Conservation (phyloP, 2,888 invertebrate species). For the Unio pictorum region DNA sequence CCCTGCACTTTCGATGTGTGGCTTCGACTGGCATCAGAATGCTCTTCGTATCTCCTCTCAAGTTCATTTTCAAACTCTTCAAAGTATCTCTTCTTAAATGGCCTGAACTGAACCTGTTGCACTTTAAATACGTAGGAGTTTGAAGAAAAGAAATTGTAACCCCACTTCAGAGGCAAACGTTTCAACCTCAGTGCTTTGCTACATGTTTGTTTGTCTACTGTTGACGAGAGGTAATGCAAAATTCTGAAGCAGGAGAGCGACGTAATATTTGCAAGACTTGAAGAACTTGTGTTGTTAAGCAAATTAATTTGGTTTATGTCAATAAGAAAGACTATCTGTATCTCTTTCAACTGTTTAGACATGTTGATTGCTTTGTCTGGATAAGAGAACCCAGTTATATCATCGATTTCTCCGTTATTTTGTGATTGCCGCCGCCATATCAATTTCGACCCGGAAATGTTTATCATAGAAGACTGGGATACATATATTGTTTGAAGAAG, state of each 20-base stretch:
- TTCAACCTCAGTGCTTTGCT: conserved; percentile 20
- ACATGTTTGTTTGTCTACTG: conserved; percentile 15
- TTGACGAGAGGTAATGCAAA: conserved; percentile 34
- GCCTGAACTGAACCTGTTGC: conserved; percentile 41
- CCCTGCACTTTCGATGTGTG: conserved; percentile 5
- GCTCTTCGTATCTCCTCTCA: conserved; percentile 29
- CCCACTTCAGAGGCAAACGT: conserved; percentile 48
- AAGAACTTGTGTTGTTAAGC: conserved; percentile 7
- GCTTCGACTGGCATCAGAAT: background rate
- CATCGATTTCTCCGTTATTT: too few species aligned
- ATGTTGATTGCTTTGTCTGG: too few species aligned
- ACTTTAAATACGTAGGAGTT: conserved; percentile 24
- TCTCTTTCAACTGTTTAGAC: too few species aligned
- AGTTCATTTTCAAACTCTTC: conserved; percentile 60
- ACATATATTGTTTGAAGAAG: too few species aligned
- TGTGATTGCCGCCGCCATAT: too few species aligned
- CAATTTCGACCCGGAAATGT: too few species aligned
- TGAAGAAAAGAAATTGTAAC: conserved; percentile 57
- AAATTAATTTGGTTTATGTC: conserved; percentile 29
- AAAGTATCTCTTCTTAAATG: conserved; percentile 53
- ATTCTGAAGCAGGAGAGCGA: conserved; percentile 46
- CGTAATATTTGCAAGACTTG: conserved; percentile 32
- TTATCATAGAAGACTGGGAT: too few species aligned
- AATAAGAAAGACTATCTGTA: conserved; percentile 50
- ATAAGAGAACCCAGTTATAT: too few species aligned